Evolutionary conservation across 2,113 vertebrate genomes (phyloP).

Genomic region (Brienomyrus brachyistius): DNA sequence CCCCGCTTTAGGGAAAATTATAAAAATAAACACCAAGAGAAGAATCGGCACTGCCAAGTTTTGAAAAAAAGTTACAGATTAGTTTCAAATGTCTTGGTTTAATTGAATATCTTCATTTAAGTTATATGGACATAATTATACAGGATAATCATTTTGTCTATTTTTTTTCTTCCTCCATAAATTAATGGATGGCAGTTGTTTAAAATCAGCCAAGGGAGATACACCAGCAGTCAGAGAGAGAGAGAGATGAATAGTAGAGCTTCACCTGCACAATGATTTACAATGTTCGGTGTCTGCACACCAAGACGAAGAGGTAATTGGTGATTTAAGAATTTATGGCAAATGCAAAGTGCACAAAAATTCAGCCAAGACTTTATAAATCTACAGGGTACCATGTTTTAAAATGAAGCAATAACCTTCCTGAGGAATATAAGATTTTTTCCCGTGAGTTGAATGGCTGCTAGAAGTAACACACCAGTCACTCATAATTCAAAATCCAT

Average conservation of each 20-base stretch:
- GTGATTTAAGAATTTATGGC: background rate
- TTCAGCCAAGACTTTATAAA: background rate
- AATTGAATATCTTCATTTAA: background rate
- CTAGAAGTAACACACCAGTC: background rate
- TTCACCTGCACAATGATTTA: background rate
- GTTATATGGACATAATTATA: background rate
- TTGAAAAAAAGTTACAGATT: background rate
- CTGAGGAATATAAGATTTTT: background rate
- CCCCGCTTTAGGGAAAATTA: background rate
- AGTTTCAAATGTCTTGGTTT: background rate
- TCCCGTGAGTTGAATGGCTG: too few species aligned
- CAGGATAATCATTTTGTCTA: background rate
- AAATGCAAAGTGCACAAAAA: background rate
- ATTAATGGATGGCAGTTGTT: background rate
- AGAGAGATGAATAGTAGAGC: background rate
- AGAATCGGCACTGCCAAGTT: background rate
- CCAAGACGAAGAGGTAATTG: background rate
- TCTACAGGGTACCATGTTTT: background rate
- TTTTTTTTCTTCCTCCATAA: background rate
- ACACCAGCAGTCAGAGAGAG: background rate
- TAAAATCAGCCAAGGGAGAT: background rate
- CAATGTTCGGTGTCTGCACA: background rate
- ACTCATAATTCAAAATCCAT: conserved; percentile 4
- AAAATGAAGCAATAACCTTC: background rate
- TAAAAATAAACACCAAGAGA: background rate